Percentiles rank a stretch among this genome's conserved stretches.
Evolutionary conservation across 2,113 vertebrate species (phyloP).

Genomic region (Muntiacus muntjak): DNA sequence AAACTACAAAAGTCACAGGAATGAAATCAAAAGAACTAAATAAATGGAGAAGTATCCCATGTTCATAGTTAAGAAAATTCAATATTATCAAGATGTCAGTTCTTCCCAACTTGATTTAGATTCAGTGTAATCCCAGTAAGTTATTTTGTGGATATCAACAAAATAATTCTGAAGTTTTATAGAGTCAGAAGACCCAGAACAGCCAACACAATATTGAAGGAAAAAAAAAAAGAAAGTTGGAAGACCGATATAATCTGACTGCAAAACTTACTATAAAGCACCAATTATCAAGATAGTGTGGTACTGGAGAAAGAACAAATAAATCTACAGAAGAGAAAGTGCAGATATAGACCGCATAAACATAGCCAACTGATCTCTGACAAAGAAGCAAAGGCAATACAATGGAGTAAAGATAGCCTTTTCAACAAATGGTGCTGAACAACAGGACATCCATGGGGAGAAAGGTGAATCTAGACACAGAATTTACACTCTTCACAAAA

Average conservation of each 20-base stretch:
- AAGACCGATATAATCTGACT: neutral
- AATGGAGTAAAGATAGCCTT: neutral
- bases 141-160: neutral
- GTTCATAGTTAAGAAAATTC: neutral
- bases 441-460: too few species aligned
- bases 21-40: neutral
- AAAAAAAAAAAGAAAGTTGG: neutral
- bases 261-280: neutral
- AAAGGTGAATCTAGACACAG: neutral
- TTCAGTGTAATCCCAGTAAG: neutral
- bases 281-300: neutral
- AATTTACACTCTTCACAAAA: neutral
- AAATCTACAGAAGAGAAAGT: neutral
- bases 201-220: neutral
- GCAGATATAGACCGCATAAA: neutral
- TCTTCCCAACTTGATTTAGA: neutral
- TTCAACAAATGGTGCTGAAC: neutral
- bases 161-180: neutral
- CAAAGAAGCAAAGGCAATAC: neutral
- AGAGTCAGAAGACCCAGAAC: neutral
- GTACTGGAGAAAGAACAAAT: neutral
- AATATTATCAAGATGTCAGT: neutral
- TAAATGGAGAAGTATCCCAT: neutral
- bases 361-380: neutral
- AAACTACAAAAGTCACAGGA: neutral